phyloP scores from a whole-genome alignment of 2,888 invertebrate genomes.

The Cabera pusaria region DNA sequence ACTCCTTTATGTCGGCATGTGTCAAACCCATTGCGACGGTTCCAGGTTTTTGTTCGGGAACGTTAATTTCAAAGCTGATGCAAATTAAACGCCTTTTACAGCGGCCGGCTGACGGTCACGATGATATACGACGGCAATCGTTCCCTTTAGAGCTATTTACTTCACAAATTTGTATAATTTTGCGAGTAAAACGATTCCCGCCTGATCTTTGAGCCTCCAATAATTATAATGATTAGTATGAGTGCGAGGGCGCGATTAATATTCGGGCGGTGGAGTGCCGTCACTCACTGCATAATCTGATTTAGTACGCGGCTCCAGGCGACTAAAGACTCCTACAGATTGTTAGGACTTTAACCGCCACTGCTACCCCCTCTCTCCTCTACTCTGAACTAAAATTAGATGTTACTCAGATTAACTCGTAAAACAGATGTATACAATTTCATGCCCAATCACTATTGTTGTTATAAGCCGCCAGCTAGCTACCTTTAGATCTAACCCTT shows the following conservation, averaged over 20 bases:
- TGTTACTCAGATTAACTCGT: background rate
- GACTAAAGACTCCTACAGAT: constrained; percentile 45
- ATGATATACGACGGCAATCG: constrained; percentile 57
- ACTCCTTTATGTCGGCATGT: constrained; percentile 30
- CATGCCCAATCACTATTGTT: too few relatives aligned
- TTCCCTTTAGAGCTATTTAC: constrained; percentile 47
- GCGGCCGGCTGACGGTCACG: constrained; percentile 43
- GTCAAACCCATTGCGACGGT: constrained; percentile 27
- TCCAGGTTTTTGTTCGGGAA: constrained; percentile 28
- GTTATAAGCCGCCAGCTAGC: too few relatives aligned
- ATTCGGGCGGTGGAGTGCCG: constrained; percentile 55
- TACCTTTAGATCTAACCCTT: too few relatives aligned
- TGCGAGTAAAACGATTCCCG: constrained; percentile 49
- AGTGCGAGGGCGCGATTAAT: constrained; percentile 55
- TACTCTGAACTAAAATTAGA: constrained; percentile 1
- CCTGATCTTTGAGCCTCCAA: constrained; percentile 45
- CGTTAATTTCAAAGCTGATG: constrained; percentile 37
- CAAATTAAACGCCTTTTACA: constrained; percentile 34
- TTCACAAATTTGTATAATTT: constrained; percentile 53
- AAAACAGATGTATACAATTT: too few relatives aligned
- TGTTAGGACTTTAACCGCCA: constrained; percentile 36
- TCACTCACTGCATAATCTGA: constrained; percentile 61
- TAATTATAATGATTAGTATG: constrained; percentile 54
- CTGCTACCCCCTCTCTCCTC: background rate
- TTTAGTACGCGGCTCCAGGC: constrained; percentile 52